Evolutionary conservation across 1,140 invertebrate genomes (phyloP).

Genomic region (Octopus bimaculoides): DNA sequence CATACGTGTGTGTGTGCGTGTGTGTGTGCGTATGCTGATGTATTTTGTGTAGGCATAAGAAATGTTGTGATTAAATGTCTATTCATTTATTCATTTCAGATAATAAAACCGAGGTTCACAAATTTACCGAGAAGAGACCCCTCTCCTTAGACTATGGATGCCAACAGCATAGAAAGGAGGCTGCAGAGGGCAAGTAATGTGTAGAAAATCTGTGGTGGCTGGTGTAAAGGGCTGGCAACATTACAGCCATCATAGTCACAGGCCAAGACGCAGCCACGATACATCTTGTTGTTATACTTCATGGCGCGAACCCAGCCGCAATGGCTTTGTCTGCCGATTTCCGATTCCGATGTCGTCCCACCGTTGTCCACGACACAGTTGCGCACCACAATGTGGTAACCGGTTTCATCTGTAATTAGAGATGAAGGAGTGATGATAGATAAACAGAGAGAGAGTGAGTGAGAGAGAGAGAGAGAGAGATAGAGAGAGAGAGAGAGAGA

Average conservation of each 20-base stretch:
- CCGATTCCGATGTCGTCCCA: constrained; percentile 49
- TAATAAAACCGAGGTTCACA: background rate
- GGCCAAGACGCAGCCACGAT: constrained; percentile 62
- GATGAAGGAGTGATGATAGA: background rate
- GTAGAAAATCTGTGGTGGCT: background rate
- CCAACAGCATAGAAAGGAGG: background rate
- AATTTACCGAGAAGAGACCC: background rate
- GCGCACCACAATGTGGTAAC: constrained; percentile 53
- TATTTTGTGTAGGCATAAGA: background rate
- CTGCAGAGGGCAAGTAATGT: background rate
- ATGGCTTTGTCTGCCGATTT: constrained; percentile 49
- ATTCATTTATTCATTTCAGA: background rate
- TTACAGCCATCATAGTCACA: constrained; percentile 63
- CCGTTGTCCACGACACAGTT: constrained; percentile 62
- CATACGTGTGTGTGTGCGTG: background rate
- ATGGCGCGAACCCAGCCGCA: constrained; percentile 52
- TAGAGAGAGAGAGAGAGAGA: background rate
- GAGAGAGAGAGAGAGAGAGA: background rate
- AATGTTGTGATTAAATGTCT: too few species aligned
- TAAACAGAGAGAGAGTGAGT: background rate
- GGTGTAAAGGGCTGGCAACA: constrained; percentile 20
- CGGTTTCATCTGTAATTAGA: constrained; percentile 25
- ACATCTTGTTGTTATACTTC: constrained; percentile 38
- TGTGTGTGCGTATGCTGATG: background rate
- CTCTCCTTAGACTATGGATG: too few species aligned